Evolutionary conservation across 2,888 invertebrate genomes (phyloP), one percentile per base, ranked within the genome.

Genomic region (Barypeithes pellucidus): DNA sequence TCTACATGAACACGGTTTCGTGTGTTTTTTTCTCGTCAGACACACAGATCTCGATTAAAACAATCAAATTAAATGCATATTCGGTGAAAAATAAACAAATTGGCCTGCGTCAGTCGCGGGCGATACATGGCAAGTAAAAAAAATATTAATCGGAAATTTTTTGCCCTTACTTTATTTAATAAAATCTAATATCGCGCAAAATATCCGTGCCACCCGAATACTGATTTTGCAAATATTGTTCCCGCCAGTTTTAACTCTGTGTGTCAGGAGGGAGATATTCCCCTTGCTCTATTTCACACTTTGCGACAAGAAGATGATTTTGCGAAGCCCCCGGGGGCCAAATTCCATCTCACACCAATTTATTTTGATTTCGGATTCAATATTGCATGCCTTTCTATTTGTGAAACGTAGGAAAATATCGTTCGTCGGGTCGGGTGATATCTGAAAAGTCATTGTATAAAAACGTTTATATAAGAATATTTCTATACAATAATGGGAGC

Each of bases 341-440:
- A 69, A 69, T 69, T 69, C 68, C 68, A 69, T 69, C 68, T 69
- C 36, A 61, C 43, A 39, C 61, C 52, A 62, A 69, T 69, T 69
- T 69, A 69, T 69, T 69, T 69, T 69, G 68, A 69, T 61, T 69
- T 52, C 52, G 41, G 41, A 72, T 67, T 72, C 72, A 60, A 72
- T 72, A 72, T 72, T 72, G 39, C 61, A 67, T 67, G 60, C 67
- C 60, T 72, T 67, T 72, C 71, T 71, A 65, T 65, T 71, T 57
- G 71, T 20, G 22, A 45, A 47, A 70, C 59, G 54, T 29, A 33
- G 59, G 57, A 47, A 54, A 67, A 43, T 45, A 29, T 33, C 54
- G 12, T 33, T n/a, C 14, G 14, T 43, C 1, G 39, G n/a, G 12
- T 39, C n/a, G n/a, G 11, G n/a, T 4, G 1, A 29, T 29, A 29